A percentile compares a stretch with the other conserved stretches of the same genome.
These are phyloP conservation scores for Acomys russatus DNA, from an alignment of 2,797 vertebrate genomes.

Conservation along the genomic window DNA sequence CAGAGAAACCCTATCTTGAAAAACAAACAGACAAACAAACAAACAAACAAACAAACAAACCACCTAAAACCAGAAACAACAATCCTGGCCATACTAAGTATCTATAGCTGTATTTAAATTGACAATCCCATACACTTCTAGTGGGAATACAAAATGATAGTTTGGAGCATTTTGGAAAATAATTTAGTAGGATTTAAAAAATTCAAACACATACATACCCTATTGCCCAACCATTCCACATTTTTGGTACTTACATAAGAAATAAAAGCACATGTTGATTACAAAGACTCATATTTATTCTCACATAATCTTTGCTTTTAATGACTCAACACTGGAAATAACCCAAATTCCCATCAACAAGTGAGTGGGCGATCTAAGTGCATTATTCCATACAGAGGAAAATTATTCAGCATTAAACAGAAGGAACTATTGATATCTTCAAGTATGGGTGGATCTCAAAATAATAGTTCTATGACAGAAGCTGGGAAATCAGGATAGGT, in stretches of 20 bases:
- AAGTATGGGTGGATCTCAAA: background rate
- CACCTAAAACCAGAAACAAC: too few relatives aligned
- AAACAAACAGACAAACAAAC: too few relatives aligned
- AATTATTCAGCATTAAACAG: conserved; percentile 11
- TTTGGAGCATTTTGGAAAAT: conserved; percentile 35
- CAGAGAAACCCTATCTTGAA: too few relatives aligned
- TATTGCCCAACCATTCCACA: background rate
- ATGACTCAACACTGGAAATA: background rate
- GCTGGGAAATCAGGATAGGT: background rate
- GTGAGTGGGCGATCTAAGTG: background rate
- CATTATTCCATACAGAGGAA: background rate
- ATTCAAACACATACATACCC: background rate
- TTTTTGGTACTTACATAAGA: background rate
- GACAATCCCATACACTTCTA: background rate
- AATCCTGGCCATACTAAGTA: background rate
- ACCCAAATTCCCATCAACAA: background rate
- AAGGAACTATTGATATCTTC: background rate
- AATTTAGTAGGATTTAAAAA: background rate
- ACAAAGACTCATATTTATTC: background rate
- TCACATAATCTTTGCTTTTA: conserved; percentile 22
- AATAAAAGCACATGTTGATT: background rate
- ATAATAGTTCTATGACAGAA: conserved; percentile 5
- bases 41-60: too few relatives aligned
- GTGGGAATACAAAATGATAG: background rate
- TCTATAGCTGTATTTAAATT: background rate